Evolutionary conservation across 92 coral and sea anemone genomes (phyloP), one percentile per base, ranked within the genome.

Genomic region (Phenganax subtilis): DNA sequence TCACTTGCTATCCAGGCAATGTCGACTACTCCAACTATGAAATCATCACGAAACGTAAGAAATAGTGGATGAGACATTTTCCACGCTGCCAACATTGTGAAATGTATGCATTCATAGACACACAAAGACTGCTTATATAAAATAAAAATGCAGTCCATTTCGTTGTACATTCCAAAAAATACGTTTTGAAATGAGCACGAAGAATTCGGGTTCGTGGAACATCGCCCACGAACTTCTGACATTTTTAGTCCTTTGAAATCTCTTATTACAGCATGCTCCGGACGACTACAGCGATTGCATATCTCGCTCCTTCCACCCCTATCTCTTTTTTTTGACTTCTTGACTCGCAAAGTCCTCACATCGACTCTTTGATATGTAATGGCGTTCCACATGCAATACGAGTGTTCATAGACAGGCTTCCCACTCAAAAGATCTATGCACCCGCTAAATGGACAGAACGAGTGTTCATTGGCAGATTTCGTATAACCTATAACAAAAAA

Each of bases 381-480:
- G 52, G 73, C 73, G 53, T 68, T 68, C 73, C 54, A 68, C 31
- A 68, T 53, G 54, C 73, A 68, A 29, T 30, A 68, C 73, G 73
- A 68, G 14, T 30, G 15, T 9, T 10, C 72, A 37, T 37, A 2
- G 47, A 5, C 2, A 37, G 5, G 5, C 47, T 37, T 37, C 47
- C 3, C 47, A 5, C 5, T 37, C 47, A 37, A 37, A 5, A 5
- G 5, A 1, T 37, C 3, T 2, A 2, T 37, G 47, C 2, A 37
- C 25, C 25, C 25, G 47, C 47, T 37, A 37, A 37, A 1, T 5
- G 2, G 3, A 37, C 47, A 37, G 5, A 37, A 2, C 5, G 47
- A 37, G 47, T 37, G 5, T 37, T 37, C 47, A 37, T 37, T 37
- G 7, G 6, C 15, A 37, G 0, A 10, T 29, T 68, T 6, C n/a